A percentile compares a stretch with the other conserved stretches of the same genome.
phyloP scores from a whole-genome alignment of 2,797 vertebrate genomes.

The Takifugu ocellatus region DNA sequence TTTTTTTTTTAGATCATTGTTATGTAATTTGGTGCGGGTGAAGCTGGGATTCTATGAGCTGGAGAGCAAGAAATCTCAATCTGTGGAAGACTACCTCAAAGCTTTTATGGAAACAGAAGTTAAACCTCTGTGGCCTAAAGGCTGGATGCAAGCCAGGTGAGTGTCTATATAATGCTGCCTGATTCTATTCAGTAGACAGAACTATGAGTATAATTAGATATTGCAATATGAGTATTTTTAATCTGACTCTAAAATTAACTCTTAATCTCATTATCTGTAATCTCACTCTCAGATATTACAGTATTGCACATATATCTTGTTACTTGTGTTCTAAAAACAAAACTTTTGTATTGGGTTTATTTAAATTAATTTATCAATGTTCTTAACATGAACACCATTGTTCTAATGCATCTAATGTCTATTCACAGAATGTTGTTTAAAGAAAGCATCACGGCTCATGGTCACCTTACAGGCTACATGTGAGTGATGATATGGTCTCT shows the following conservation, averaged over 20 bases:
- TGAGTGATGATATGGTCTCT: slow-evolving; percentile 73
- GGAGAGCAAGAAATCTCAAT: slow-evolving; percentile 88
- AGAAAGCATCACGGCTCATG: slow-evolving; percentile 91
- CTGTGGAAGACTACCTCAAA: slow-evolving; percentile 94
- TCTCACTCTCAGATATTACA: too few relatives aligned
- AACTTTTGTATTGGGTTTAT: neutral
- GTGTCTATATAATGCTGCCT: neutral
- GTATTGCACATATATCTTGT: neutral
- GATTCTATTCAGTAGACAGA: too few relatives aligned
- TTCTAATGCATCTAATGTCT: too few relatives aligned
- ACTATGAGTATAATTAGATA: too few relatives aligned
- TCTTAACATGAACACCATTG: neutral
- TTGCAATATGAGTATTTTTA: too few relatives aligned
- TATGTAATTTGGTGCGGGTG: slow-evolving; percentile 93
- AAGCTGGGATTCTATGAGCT: slow-evolving; percentile 94
- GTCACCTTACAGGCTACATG: slow-evolving; percentile 93
- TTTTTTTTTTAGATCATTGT: slow-evolving; percentile 75
- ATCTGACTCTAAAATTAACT: too few relatives aligned
- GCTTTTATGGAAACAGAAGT: slow-evolving; percentile 94
- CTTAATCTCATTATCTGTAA: too few relatives aligned
- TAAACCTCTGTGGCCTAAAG: slow-evolving; percentile 95
- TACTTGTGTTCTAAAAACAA: neutral
- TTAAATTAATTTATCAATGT: neutral
- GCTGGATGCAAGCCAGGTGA: slow-evolving; percentile 99
- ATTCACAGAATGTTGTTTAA: slow-evolving; percentile 90